Conservation (phyloP, 2,888 invertebrate genomes). For the Mesorhabditis spiculigera region DNA sequence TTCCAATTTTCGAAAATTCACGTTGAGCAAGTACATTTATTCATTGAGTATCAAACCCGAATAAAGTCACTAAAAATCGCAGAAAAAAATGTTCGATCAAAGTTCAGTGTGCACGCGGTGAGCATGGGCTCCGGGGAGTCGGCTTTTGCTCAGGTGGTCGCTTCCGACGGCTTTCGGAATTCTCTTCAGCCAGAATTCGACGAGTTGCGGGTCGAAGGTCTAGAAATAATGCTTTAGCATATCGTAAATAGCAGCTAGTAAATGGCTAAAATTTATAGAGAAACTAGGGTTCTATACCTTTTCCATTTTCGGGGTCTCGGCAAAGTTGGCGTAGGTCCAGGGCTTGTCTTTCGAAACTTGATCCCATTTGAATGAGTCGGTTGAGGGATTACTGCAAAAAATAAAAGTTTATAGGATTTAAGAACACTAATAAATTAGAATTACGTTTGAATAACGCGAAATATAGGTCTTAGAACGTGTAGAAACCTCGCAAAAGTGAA, state of each 20-base stretch:
- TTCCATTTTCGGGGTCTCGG: background rate
- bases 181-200: constrained; percentile 25
- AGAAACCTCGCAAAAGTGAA: too few species aligned
- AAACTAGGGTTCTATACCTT: too few species aligned
- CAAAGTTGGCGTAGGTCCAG: background rate
- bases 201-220: background rate
- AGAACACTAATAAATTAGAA: too few species aligned
- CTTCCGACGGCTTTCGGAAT: constrained; percentile 25
- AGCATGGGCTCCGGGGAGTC: constrained; percentile 2
- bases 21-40: background rate
- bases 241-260: too few species aligned
- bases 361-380: background rate
- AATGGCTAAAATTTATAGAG: too few species aligned
- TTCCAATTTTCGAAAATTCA: too few species aligned
- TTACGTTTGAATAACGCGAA: too few species aligned
- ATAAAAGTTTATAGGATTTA: too few species aligned
- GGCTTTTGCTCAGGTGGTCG: constrained; percentile 20
- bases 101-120: constrained; percentile 5
- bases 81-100: background rate
- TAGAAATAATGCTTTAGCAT: too few species aligned
- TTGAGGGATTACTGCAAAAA: background rate
- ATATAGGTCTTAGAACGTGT: too few species aligned
- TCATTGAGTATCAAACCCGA: background rate
- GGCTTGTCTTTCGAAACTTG: constrained; percentile 1
- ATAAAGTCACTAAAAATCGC: background rate